Evolutionary conservation across 1,140 invertebrate genomes (phyloP).

Genomic region (Aphelinus certus): DNA sequence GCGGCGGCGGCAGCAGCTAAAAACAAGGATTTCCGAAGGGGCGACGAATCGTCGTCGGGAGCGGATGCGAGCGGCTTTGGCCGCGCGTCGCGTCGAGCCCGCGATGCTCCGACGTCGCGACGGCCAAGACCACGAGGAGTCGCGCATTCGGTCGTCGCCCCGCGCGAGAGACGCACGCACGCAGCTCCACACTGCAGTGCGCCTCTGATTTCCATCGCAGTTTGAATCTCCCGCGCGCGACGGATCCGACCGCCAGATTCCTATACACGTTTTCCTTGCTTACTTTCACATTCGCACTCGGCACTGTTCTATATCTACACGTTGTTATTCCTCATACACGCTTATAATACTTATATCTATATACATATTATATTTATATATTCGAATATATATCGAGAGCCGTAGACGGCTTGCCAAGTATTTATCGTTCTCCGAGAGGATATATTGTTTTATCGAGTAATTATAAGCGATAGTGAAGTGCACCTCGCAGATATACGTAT

Average conservation of each 20-base stretch:
- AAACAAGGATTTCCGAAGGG: neutral
- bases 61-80: constrained; percentile 6
- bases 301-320: neutral
- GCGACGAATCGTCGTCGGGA: neutral
- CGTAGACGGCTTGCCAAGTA: too few species aligned
- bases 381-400: too few species aligned
- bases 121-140: constrained; percentile 11
- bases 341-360: too few species aligned
- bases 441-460: too few species aligned
- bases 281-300: neutral
- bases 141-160: constrained; percentile 30
- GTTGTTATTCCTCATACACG: too few species aligned
- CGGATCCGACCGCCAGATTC: too few species aligned
- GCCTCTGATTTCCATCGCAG: neutral
- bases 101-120: constrained; percentile 10
- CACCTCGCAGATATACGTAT: too few species aligned
- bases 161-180: neutral
- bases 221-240: constrained; percentile 25
- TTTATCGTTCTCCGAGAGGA: too few species aligned
- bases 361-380: too few species aligned
- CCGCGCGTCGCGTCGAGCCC: too few species aligned
- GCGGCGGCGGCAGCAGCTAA: neutral
- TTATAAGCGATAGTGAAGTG: too few species aligned
- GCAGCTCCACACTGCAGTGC: neutral
- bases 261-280: neutral